Conservation (phyloP, 1,140 invertebrate genomes). For the Diabrotica undecimpunctata region DNA sequence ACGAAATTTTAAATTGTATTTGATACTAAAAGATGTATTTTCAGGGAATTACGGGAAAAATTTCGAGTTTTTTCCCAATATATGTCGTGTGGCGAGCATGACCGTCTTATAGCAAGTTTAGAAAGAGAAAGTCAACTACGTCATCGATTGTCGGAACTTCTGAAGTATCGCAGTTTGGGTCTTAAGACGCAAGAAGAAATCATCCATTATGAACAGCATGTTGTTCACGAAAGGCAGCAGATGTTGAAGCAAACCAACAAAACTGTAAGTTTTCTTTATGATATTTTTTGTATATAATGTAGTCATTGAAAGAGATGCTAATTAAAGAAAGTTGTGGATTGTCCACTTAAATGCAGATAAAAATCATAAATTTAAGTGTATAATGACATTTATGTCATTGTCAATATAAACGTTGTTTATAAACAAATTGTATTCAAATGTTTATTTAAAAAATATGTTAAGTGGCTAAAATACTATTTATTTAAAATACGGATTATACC, state of each 20-base stretch:
- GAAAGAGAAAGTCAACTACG: slow-evolving; percentile 81
- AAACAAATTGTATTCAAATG: no score
- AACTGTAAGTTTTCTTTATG: slow-evolving; percentile 54
- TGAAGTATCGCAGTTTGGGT: slow-evolving; percentile 76
- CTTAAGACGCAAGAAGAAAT: slow-evolving; percentile 77
- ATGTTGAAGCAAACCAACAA: slow-evolving; percentile 49
- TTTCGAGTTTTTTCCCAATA: slow-evolving; percentile 84
- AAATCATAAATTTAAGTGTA: no score
- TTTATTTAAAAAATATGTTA: no score
- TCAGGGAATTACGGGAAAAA: slow-evolving; percentile 73
- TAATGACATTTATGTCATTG: no score
- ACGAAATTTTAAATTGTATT: no score
- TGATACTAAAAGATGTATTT: not conserved
- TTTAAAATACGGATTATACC: no score
- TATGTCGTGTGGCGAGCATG: slow-evolving; percentile 78
- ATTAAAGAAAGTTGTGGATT: not conserved
- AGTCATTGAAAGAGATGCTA: no score
- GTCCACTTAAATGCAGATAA: no score
- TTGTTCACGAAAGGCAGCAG: slow-evolving; percentile 52
- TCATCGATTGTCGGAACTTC: slow-evolving; percentile 74
- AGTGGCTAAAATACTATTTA: no score
- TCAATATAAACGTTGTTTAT: no score
- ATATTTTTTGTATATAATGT: not conserved
- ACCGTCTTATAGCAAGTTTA: slow-evolving; percentile 70
- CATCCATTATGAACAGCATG: slow-evolving; percentile 76